These are phyloP conservation scores for Syrphus vitripennis DNA, from an alignment of 2,888 invertebrate species.

Conservation along the genomic window DNA sequence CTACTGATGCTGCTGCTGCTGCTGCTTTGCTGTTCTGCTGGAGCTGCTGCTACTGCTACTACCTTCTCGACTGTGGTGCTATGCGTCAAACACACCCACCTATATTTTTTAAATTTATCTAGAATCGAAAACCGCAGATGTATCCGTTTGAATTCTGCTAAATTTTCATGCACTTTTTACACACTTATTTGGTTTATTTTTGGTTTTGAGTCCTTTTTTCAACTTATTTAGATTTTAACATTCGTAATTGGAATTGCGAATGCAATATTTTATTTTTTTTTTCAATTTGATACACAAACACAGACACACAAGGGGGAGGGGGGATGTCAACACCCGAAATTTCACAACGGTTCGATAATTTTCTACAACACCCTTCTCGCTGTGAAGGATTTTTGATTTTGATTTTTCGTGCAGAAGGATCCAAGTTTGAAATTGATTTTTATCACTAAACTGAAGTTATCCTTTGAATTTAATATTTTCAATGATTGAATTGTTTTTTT, in stretches of 20 bases:
- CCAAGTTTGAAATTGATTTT: slow-evolving; percentile 8
- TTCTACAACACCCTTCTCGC: slow-evolving; percentile 39
- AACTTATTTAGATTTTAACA: not conserved
- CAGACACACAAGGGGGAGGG: slow-evolving; percentile 31
- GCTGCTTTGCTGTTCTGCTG: slow-evolving; percentile 43
- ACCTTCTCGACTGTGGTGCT: slow-evolving; percentile 70
- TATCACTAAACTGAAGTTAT: slow-evolving; percentile 20
- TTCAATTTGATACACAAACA: slow-evolving; percentile 39
- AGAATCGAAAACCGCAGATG: slow-evolving; percentile 46
- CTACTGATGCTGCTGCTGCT: slow-evolving; percentile 39
- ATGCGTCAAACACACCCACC: slow-evolving; percentile 77
- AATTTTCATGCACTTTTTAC: slow-evolving; percentile 28
- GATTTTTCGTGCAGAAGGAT: not conserved
- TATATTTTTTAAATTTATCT: slow-evolving; percentile 62
- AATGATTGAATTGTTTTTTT: slow-evolving; percentile 22
- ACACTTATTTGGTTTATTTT: slow-evolving; percentile 26
- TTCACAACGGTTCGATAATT: slow-evolving; percentile 56
- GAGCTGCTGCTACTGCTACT: slow-evolving; percentile 51
- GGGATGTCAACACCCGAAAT: slow-evolving; percentile 66
- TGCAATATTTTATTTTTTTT: slow-evolving; percentile 32
- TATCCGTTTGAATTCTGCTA: slow-evolving; percentile 28
- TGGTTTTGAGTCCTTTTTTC: slow-evolving; percentile 24
- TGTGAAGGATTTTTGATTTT: not conserved
- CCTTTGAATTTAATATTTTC: slow-evolving; percentile 20
- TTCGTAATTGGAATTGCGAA: slow-evolving; percentile 29